These are phyloP conservation scores for Poeciliopsis prolifica DNA, from an alignment of 2,113 vertebrate species.

Conservation along the genomic window DNA sequence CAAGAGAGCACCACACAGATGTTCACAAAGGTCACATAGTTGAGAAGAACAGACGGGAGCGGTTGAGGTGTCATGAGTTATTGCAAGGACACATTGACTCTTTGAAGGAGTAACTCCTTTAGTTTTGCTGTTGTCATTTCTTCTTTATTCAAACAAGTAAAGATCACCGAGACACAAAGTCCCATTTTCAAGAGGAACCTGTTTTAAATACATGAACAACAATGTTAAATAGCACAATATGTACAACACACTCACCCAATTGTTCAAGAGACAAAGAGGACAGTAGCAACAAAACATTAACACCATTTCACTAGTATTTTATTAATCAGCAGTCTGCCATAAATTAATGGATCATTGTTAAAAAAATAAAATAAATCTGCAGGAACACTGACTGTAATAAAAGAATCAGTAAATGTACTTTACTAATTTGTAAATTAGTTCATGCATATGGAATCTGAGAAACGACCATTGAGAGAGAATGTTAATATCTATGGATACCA, in stretches of 20 bases:
- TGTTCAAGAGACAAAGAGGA: too few species aligned
- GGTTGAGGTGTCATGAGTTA: slow-evolving; percentile 17
- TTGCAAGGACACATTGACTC: slow-evolving; percentile 5
- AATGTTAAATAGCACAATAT: neutral
- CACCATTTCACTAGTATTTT: too few species aligned
- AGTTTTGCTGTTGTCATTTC: neutral
- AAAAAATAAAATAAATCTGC: neutral
- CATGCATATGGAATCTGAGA: neutral
- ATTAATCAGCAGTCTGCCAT: neutral
- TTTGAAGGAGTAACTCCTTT: neutral
- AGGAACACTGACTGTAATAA: neutral
- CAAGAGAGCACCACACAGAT: slow-evolving; percentile 83
- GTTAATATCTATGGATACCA: neutral
- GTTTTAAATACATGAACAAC: neutral
- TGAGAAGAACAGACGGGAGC: slow-evolving; percentile 21
- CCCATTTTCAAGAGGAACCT: neutral
- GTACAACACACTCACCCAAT: neutral
- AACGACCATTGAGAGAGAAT: neutral
- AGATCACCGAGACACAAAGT: neutral
- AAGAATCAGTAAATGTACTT: neutral
- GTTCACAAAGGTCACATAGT: slow-evolving; percentile 62
- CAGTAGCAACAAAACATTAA: too few species aligned
- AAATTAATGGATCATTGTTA: neutral
- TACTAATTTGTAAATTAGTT: neutral
- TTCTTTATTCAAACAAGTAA: neutral